Base-by-base conservation (phyloP, 2,113 vertebrate genomes). In the Ageneiosus marmoratus region DNA sequence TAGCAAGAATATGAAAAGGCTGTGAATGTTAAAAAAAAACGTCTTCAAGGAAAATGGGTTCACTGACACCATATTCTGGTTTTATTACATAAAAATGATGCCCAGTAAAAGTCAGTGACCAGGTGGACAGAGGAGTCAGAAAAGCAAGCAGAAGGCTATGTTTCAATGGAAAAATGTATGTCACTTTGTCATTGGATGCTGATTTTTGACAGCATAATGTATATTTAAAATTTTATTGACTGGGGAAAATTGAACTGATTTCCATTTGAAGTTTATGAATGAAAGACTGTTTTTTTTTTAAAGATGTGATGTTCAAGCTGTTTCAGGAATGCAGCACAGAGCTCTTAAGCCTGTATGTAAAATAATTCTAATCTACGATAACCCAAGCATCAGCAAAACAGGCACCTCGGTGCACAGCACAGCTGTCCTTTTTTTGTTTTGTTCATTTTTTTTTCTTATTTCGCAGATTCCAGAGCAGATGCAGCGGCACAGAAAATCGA, bases 381-480 rank as follows among this genome's bases (percentile, higher is more conserved):
- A 44, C 37, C 41, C 67, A 63, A 34, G 65, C 75, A 24, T 34
- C 34, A 65, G 69, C 24, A 11, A 56, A 79, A 74, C 46, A 75
- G 48, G 4, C 53, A 18, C 22, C 34, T 69, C 74, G 32, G 74
- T 32, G 18, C 65, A 44, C 76, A 83, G 18, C 20, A 12, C 56
- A 62, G 81, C 15, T 85, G 74, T 24, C 63, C 65, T 89, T 70
- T 87, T 90, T 89, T 86, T 88, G 78, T 76, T 89, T 65, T 87
- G 29, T 84, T 67, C 67, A 34, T 86, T 75, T 63, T 34, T 86
- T 75, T 63, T 41, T 55, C 10, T 69, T 56, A 92, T 86, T 78
- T 92, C 82, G 90, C 95, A 99, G 98, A 99, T 93, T 97, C 98
- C 77, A 95, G 96, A 86, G 96, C 97, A 37, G 96, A 97, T 87